A percentile compares a stretch with the other conserved stretches of the same genome.
phyloP scores from a whole-genome alignment of 1,140 invertebrate species.

The Periplaneta americana region DNA sequence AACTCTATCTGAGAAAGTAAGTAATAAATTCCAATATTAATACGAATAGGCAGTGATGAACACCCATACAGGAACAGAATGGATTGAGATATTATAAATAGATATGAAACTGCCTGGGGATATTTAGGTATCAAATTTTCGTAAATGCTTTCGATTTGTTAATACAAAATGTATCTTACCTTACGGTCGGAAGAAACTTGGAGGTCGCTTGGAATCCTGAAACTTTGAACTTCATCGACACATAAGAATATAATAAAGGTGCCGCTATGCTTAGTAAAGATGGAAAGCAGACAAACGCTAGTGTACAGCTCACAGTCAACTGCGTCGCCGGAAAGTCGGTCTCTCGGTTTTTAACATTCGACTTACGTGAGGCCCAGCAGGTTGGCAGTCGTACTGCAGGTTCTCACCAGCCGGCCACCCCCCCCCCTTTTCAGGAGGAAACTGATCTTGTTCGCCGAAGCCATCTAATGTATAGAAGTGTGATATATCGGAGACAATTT shows the following conservation, averaged over 20 bases:
- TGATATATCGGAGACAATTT: not conserved
- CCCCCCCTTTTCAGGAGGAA: not conserved
- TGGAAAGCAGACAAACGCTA: not conserved
- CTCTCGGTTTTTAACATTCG: not conserved
- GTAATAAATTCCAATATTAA: not conserved
- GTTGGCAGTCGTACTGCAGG: not conserved
- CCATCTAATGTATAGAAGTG: too few relatives aligned
- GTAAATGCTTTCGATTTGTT: not conserved
- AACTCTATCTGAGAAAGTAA: not conserved
- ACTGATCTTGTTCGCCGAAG: not conserved
- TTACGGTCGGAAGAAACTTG: constrained; percentile 24
- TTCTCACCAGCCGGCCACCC: not conserved
- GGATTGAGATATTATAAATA: not conserved
- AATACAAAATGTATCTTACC: constrained; percentile 14
- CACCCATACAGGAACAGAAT: not conserved
- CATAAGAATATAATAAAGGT: constrained; percentile 12
- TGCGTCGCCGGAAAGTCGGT: not conserved
- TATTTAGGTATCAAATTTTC: not conserved
- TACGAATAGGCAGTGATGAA: not conserved
- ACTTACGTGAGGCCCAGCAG: too few relatives aligned
- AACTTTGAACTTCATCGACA: constrained; percentile 24
- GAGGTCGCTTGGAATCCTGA: constrained; percentile 21
- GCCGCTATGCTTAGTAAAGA: not conserved
- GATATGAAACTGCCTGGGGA: not conserved
- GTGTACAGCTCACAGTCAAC: not conserved